Conservation (phyloP, 2,113 vertebrate genomes). For the Leucoraja erinaceus region DNA sequence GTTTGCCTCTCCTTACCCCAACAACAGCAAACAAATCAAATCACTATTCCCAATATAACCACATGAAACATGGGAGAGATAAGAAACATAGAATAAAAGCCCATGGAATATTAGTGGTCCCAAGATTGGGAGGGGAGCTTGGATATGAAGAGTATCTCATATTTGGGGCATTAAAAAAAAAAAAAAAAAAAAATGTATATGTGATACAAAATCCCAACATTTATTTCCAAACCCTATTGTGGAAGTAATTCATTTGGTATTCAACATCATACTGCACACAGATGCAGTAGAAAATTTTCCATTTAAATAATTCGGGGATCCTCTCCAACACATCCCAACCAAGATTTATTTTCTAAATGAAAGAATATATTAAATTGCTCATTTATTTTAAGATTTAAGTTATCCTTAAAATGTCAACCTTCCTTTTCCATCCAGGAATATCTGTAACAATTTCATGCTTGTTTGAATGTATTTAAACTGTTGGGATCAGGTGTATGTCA, state of each 20-base stretch:
- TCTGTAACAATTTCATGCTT: background rate
- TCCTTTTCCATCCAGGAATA: background rate
- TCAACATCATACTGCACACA: background rate
- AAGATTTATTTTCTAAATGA: background rate
- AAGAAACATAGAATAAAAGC: background rate
- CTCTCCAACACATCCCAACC: background rate
- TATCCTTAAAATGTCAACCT: background rate
- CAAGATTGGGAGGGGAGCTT: background rate
- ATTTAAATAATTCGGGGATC: background rate
- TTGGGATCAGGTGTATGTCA: background rate
- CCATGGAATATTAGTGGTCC: background rate
- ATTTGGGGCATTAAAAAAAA: too few species aligned
- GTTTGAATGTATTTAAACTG: constrained; percentile 23
- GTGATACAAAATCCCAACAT: background rate
- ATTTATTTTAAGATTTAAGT: background rate
- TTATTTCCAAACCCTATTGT: background rate
- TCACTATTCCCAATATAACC: background rate
- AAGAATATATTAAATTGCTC: background rate
- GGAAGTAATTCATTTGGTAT: background rate
- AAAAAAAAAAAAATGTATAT: too few species aligned
- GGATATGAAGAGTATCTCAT: background rate
- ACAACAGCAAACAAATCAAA: background rate
- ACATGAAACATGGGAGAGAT: background rate
- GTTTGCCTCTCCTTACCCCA: background rate
- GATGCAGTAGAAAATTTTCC: background rate